Evolutionary conservation across 2,113 vertebrate species (phyloP).

Genomic region (Saguinus imperator): DNA sequence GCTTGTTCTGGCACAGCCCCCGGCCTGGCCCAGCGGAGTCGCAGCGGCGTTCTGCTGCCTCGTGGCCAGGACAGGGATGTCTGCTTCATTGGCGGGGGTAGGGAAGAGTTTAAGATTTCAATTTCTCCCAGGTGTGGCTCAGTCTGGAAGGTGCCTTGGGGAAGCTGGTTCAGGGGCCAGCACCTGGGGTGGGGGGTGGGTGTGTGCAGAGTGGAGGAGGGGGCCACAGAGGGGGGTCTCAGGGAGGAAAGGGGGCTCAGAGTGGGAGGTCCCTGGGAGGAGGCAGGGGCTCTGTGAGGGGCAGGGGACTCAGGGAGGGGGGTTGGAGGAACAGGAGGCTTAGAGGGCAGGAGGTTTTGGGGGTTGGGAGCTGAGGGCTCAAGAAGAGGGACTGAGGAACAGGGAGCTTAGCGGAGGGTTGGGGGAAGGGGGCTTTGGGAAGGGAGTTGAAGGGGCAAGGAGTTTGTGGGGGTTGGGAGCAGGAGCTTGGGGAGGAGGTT

Average conservation of each 20-base stretch:
- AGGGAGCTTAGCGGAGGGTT: background rate
- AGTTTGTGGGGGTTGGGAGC: background rate
- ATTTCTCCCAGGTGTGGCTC: conserved; percentile 78
- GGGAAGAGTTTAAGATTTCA: conserved; percentile 75
- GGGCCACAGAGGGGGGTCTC: background rate
- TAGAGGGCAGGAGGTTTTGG: background rate
- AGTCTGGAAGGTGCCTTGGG: conserved; percentile 64
- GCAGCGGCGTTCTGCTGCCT: conserved; percentile 50
- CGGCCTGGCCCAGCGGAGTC: background rate
- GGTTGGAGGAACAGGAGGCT: background rate
- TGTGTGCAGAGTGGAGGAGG: background rate
- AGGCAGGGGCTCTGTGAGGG: background rate
- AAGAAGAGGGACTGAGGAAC: background rate
- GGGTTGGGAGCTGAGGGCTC: background rate
- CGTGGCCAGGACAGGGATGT: conserved; percentile 50
- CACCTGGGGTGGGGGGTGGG: conserved; percentile 22
- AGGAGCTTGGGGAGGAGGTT: background rate
- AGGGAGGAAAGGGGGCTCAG: background rate
- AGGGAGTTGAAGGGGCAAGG: background rate
- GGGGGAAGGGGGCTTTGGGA: background rate
- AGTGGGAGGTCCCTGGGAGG: background rate
- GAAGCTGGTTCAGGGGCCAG: conserved; percentile 65
- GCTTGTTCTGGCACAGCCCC: conserved; percentile 57
- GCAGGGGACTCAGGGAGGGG: background rate
- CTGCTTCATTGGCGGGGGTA: conserved; percentile 53